Percentiles rank a stretch among this genome's conserved stretches.
Conservation (phyloP, 2,888 invertebrate genomes). For the Sialis lutaria region DNA sequence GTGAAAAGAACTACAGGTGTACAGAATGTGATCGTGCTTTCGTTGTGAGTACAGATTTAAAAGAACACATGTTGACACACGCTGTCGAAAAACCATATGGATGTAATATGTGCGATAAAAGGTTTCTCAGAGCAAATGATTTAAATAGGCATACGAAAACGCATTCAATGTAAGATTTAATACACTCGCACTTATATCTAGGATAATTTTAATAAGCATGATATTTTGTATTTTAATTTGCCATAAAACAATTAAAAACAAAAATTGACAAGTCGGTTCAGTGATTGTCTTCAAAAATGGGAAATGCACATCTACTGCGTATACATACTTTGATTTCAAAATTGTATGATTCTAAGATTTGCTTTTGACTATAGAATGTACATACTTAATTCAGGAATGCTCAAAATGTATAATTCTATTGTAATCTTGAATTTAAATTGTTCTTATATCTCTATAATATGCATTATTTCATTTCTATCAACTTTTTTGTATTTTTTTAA, state of each 20-base stretch:
- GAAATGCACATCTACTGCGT: neutral
- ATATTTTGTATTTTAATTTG: neutral
- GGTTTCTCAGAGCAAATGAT: conserved; percentile 17
- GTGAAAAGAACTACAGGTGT: conserved; percentile 16
- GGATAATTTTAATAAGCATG: neutral
- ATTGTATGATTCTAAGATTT: no score
- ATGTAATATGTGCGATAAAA: conserved; percentile 18
- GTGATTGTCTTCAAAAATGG: neutral
- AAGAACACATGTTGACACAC: conserved; percentile 17
- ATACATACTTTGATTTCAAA: no score
- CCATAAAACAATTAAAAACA: neutral
- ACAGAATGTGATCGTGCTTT: conserved; percentile 18
- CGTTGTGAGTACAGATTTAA: conserved; percentile 17
- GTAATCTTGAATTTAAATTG: no score
- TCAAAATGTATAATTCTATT: no score
- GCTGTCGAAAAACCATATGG: conserved; percentile 15
- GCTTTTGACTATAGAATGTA: no score
- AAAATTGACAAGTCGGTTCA: neutral
- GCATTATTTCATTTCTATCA: no score
- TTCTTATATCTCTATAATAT: no score
- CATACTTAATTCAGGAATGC: no score
- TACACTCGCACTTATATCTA: neutral
- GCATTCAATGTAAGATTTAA: conserved; percentile 9
- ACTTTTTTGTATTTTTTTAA: no score
- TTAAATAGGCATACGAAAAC: conserved; percentile 17